Evolutionary conservation across 1,140 invertebrate species (phyloP), one percentile per base, ranked within the genome.

Genomic region (Stenopsyche tienmushanensis): DNA sequence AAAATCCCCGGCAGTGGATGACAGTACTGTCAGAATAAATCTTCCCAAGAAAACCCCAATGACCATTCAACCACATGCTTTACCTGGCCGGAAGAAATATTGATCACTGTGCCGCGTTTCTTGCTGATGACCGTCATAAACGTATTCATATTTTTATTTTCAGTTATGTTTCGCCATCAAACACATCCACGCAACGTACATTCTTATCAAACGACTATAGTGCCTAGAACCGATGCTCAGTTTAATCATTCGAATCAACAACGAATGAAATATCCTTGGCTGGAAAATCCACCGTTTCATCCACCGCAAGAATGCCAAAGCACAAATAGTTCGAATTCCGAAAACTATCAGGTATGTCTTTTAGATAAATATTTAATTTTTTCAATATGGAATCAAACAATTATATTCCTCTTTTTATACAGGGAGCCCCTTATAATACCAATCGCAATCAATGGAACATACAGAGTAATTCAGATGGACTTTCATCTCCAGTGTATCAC

Each of bases 181-280:
- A 59, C 76, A n/a, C 76, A 78, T 13, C 75, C 77, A 1, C 72
- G 77, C 18, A 80, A 72, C 57, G 74, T 80, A 3, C 79, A 81
- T 65, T 78, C 80, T 9, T 81, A 81, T 54, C 80, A 81, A 72
- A 80, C 78, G 21, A 81, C 80, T 3, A 73, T 80, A 2, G 76
- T 80, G 15, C 76, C 80, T 15, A 69, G 78, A 18, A 79, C 76
- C 57, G 77, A 80, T 58, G 75, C 79, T 47, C 78, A 81, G 58
- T 77, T 77, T 62, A 67, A 72, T 18, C 73, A 77, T 15, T 78
- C 78, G 10, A 72, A 74, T 5, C 76, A 79, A 72, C 77, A 79
- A 73, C 75, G 80, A 65, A 72, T 73, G 10, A 79, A 80, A 64
- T 80, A 74, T 69, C 80, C 80, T 24, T 81, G 80, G 80, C 71